Base-by-base conservation (phyloP, 2,888 invertebrate species). In the Amphipyra tragopoginis region DNA sequence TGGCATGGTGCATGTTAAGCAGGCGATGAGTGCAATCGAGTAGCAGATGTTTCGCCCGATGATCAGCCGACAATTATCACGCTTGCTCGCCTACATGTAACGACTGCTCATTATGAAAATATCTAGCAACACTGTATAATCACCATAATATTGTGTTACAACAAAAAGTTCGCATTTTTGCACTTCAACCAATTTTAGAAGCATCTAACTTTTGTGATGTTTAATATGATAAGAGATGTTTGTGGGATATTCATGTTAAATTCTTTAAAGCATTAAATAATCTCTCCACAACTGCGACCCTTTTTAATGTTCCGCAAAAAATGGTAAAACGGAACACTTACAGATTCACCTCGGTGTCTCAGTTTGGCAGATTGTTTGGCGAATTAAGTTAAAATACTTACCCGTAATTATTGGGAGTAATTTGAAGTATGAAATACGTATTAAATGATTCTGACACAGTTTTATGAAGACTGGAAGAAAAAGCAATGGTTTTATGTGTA, bases 1-100 rank as follows among this genome's bases (percentile, higher is more conserved):
- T 66, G 69, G 57, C 74, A 67, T 63, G 77, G 81, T 80, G 85
- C 77, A 84, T 81, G 79, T 50, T 80, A 82, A 82, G 71, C 65
- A 78, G 77, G 74, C 82, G 83, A 76, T 80, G 83, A 86, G 76
- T 84, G 81, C 79, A 77, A 79, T 75, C 72, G 79, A 77, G 71
- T 72, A 74, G 76, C 83, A 83, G 84, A 81, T 82, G 85, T 79
- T 82, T 72, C 75, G 74, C 72, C 62, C 77, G 73, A 79, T 84
- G 82, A 86, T 85, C 83, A 79, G 62, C 64, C 58, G 58, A 79
- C 86, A 86, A 90, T 90, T 90, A 90, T 80, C 90, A 81, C 86
- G 86, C 89, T 86, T 90, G 90, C 89, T 90, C 85, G 82, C 79
- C 63, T 80, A 60, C 65, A 60, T 78, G 78, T 81, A 80, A 80